Conservation (phyloP, 2,113 vertebrate genomes). For the Rhinogobius similis region DNA sequence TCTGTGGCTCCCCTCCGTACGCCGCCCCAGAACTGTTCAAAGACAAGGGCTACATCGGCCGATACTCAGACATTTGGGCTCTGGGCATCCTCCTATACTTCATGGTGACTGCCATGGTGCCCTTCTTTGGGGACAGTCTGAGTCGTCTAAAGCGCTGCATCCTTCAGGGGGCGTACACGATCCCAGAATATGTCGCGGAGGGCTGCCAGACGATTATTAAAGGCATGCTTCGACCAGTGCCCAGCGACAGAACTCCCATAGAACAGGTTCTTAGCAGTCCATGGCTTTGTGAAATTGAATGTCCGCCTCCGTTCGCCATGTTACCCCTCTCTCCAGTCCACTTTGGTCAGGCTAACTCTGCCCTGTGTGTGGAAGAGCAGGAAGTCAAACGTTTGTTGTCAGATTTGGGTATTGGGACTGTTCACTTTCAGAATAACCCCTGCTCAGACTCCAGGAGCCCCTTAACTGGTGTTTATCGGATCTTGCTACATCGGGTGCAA, state of each 20-base stretch:
- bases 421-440: constrained; percentile 73
- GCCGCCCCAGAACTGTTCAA: constrained; percentile 79
- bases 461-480: constrained; percentile 76
- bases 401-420: constrained; percentile 60
- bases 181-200: constrained; percentile 70
- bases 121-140: constrained; percentile 75
- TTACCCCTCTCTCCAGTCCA: constrained; percentile 64
- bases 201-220: constrained; percentile 72
- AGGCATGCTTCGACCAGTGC: constrained; percentile 71
- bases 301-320: constrained; percentile 53
- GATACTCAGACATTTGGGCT: constrained; percentile 79
- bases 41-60: constrained; percentile 74
- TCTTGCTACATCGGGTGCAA: constrained; percentile 76
- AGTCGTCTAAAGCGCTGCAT: constrained; percentile 74
- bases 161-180: constrained; percentile 73
- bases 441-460: constrained; percentile 66
- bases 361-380: constrained; percentile 68
- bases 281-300: constrained; percentile 75
- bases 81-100: constrained; percentile 80
- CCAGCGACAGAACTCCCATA: constrained; percentile 67
- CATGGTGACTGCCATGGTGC: constrained; percentile 74
- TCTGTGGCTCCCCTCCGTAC: constrained; percentile 81
- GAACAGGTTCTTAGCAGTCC: constrained; percentile 58
- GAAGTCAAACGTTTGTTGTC: constrained; percentile 68
- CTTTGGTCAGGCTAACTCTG: constrained; percentile 44